Percentiles rank a stretch among this genome's conserved stretches.
Evolutionary conservation across 92 coral and sea anemone species (phyloP).

Genomic region (Epizoanthus fatuus): DNA sequence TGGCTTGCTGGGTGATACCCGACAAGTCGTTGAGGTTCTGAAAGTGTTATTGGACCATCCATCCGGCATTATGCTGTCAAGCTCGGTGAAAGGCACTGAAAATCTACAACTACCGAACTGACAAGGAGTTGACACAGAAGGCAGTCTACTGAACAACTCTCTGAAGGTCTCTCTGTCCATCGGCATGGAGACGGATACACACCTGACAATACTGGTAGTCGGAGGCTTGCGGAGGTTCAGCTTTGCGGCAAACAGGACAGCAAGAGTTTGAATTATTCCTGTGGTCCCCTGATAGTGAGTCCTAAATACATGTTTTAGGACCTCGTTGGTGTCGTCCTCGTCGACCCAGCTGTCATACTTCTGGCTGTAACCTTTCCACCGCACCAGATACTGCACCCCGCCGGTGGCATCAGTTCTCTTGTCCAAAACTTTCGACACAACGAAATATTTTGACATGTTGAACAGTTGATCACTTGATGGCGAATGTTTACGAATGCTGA

Average conservation of each 20-base stretch:
- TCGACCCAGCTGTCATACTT: constrained; percentile 54
- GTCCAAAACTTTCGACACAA: constrained; percentile 18
- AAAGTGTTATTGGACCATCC: constrained; percentile 63
- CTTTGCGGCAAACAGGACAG: neutral
- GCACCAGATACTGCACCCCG: constrained; percentile 44
- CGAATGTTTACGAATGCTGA: too few species aligned
- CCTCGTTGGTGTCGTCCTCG: constrained; percentile 24
- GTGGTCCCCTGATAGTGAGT: neutral
- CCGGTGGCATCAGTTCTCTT: constrained; percentile 37
- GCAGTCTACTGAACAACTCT: constrained; percentile 19
- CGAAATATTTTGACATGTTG: neutral
- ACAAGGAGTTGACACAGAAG: constrained; percentile 5
- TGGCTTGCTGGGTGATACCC: constrained; percentile 58
- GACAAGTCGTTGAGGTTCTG: constrained; percentile 56
- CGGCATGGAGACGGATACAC: constrained; percentile 20
- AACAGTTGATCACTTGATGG: too few species aligned
- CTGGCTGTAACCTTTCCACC: constrained; percentile 44
- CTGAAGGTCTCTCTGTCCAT: constrained; percentile 35
- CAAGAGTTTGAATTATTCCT: neutral
- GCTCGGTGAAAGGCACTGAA: constrained; percentile 39
- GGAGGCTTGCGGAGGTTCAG: constrained; percentile 28
- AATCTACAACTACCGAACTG: neutral
- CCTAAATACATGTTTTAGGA: neutral
- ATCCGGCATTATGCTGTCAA: constrained; percentile 42
- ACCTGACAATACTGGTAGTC: neutral